Percentiles rank a stretch among this genome's conserved stretches.
phyloP scores from a whole-genome alignment of 2,797 vertebrate genomes.

The Xiphophorus birchmanni region DNA sequence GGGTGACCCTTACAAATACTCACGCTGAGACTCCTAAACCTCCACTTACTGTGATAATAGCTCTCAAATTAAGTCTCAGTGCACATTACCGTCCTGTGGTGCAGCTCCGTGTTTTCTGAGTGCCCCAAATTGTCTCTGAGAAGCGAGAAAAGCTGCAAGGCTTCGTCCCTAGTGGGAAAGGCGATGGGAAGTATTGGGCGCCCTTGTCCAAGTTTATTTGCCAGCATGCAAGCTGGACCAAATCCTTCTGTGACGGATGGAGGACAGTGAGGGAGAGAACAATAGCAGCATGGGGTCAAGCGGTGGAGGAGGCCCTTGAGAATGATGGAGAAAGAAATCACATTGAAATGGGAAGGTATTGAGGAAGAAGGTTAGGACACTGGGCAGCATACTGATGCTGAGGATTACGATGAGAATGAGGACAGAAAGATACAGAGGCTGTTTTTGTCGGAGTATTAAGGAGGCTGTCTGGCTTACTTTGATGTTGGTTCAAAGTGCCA shows the following conservation, averaged over 20 bases:
- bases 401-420: conserved; percentile 58
- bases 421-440: conserved; percentile 32
- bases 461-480: conserved; percentile 33
- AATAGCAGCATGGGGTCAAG: conserved; percentile 23
- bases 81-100: conserved; percentile 19
- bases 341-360: conserved; percentile 25
- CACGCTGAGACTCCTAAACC: conserved; percentile 14
- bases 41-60: conserved; percentile 25
- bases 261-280: conserved; percentile 13
- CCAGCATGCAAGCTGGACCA: conserved; percentile 16
- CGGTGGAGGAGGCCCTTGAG: conserved; percentile 24
- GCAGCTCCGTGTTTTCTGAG: conserved; percentile 14
- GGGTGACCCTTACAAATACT: conserved; percentile 3
- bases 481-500: conserved; percentile 61
- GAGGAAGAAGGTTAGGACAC: conserved; percentile 17
- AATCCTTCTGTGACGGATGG: conserved; percentile 25
- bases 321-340: conserved; percentile 43
- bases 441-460: conserved; percentile 36
- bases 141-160: conserved; percentile 16
- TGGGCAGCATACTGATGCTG: conserved; percentile 45
- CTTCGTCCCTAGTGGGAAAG: conserved; percentile 4
- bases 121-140: conserved; percentile 16
- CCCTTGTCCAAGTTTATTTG: conserved; percentile 37
- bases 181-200: conserved; percentile 13
- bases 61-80: conserved; percentile 20